Evolutionary conservation across 1,140 invertebrate species (phyloP), one percentile per base, ranked within the genome.

Genomic region (Steinernema khuongi): DNA sequence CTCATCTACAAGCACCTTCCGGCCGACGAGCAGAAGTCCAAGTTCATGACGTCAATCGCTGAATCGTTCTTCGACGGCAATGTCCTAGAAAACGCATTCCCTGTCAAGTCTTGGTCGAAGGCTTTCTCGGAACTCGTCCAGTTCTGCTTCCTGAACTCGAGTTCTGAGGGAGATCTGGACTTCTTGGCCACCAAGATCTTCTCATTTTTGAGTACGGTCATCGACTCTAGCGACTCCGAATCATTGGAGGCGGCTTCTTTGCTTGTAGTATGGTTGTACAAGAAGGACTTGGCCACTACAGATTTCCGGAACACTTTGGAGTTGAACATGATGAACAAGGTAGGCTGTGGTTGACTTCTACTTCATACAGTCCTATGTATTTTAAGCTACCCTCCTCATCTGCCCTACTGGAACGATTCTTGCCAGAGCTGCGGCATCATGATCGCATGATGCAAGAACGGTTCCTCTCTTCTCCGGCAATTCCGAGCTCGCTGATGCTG

Each of bases 11-110:
- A 68, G 11, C 29, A 33, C n/a, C 32, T 68, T 4, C 32, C 67
- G 26, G 14, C 50, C 4, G 7, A 60, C 19, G 67, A 14, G 18
- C 4, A 68, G 28, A 68, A 68, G 26, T 68, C 32, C 7, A 31
- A 68, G 2, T 68, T 7, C 11, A 18, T 68, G 11, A 31, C 11
- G 31, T 31, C 67, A 4, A 22, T 31, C 7, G 2, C 31, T 31
- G 67, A 68, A 31, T 68, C 67, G 18, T 68, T 68, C 29, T 68
- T 68, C 18, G 67, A 68, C 18, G 32, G 67, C 4, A 33, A 68
- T 17, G 19, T 60, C 50, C 50, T 60, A 2, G 50, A 60, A 26
- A 60, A 60, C 50, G 50, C 50, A n/a, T 60, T 60, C 22, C 50
- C 50, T 4, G 22, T 60, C 7, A 60, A 22, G 2, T 14, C 50